Evolutionary conservation across 2,797 vertebrate genomes (phyloP), one percentile per base, ranked within the genome.

Genomic region (Martes flavigula): DNA sequence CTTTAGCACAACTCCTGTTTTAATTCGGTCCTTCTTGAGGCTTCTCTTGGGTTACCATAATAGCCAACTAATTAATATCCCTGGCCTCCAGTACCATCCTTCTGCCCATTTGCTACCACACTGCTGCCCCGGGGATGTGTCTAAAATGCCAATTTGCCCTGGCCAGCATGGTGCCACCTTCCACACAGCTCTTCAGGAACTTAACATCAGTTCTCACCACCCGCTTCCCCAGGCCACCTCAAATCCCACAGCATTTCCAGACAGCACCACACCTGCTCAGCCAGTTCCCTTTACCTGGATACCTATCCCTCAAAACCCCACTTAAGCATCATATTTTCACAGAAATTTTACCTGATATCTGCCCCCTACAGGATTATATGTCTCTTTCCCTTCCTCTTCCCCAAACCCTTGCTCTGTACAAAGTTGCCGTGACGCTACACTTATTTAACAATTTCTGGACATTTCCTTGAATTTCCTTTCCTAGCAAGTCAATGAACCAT

Each of bases 111-210:
- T 13, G 32, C 5, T 8, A 30, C 10, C 35, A 51, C 14, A 10
- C 12, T 1, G 64, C 11, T 60, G 40, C 1, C 79, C 77, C 51
- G 9, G 2, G 14, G 13, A 40, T 10, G 18, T 3, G 10, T 32
- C n/a, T 64, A 40, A 84, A 62, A 35, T 12, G 6, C 23, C 43
- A 0, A 0, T 3, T 48, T 27, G 35, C 32, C 35, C n/a, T 7
- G 15, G 3, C 27, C 25, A 18, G 13, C 3, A 0, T 48, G 48
- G 3, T 2, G 30, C 0, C 0, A 9, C 2, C 2, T 21, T 3
- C n/a, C n/a, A 12, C 0, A 2, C 3, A 73, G 1, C 4, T 58
- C 38, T 51, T 14, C 27, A 10, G 3, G 4, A 54, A 20, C 20
- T 35, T 51, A 2, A 15, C 21, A 20, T 79, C 60, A 48, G 35